Evolutionary conservation across 2,113 vertebrate species (phyloP).

Genomic region (Anolis carolinensis): DNA sequence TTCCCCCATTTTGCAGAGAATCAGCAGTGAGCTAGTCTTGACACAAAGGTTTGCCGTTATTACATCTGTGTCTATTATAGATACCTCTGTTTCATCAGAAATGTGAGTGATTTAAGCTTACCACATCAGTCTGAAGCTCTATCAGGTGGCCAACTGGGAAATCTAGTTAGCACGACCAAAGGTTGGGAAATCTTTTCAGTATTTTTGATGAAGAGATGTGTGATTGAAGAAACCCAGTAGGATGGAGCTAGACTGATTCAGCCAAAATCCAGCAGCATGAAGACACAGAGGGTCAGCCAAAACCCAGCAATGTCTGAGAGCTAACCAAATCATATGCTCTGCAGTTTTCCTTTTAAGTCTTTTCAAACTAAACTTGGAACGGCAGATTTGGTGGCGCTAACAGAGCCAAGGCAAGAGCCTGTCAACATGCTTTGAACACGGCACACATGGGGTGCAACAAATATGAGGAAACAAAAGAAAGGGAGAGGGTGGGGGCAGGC

Average conservation of each 20-base stretch:
- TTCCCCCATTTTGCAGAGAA: not conserved
- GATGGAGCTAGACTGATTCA: not conserved
- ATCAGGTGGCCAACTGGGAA: constrained; percentile 42
- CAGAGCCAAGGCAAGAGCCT: constrained; percentile 15
- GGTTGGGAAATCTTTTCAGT: constrained; percentile 35
- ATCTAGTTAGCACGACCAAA: constrained; percentile 31
- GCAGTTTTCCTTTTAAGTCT: constrained; percentile 63
- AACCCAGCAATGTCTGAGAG: constrained; percentile 41
- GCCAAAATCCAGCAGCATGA: constrained; percentile 8
- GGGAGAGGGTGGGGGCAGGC: constrained; percentile 2
- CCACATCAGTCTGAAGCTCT: not conserved
- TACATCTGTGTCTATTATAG: not conserved
- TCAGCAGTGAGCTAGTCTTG: not conserved
- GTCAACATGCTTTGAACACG: constrained; percentile 51
- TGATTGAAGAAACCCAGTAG: constrained; percentile 35
- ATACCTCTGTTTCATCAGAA: not conserved
- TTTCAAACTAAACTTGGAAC: constrained; percentile 57
- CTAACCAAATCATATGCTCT: constrained; percentile 19
- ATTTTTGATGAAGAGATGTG: constrained; percentile 27
- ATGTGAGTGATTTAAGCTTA: constrained; percentile 22
- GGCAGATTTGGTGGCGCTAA: constrained; percentile 41
- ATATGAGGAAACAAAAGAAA: constrained; percentile 40
- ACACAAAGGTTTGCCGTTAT: not conserved
- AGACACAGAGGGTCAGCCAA: constrained; percentile 38
- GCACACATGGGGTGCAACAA: constrained; percentile 2